phyloP scores from a whole-genome alignment of 1,140 invertebrate species.

The Spodoptera litura region DNA sequence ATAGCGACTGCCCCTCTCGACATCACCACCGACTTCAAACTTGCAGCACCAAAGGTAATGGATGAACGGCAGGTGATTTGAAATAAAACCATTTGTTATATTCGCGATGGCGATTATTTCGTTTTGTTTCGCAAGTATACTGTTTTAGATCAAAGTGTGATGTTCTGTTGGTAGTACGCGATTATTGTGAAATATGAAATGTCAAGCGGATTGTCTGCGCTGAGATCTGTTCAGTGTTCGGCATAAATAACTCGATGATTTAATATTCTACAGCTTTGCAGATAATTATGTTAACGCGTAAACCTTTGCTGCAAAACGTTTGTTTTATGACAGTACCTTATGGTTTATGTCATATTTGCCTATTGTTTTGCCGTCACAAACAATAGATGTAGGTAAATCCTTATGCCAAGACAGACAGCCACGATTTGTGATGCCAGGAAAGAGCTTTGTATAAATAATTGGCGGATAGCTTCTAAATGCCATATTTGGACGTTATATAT shows the following conservation, averaged over 20 bases:
- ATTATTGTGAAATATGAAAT: slow-evolving; percentile 45
- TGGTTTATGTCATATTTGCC: no score
- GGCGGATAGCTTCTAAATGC: background rate
- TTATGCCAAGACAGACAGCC: no score
- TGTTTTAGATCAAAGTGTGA: slow-evolving; percentile 48
- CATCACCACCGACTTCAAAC: background rate
- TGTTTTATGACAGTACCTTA: no score
- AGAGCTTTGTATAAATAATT: background rate
- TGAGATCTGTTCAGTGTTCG: slow-evolving; percentile 10
- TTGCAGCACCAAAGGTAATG: slow-evolving; percentile 42
- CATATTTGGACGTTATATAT: background rate
- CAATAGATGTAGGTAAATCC: no score
- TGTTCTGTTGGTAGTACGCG: slow-evolving; percentile 4
- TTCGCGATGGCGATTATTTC: slow-evolving; percentile 46
- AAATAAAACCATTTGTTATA: slow-evolving; percentile 53
- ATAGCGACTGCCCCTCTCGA: slow-evolving; percentile 10
- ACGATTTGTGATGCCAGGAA: no score
- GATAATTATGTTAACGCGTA: slow-evolving; percentile 4
- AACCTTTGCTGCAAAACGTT: background rate
- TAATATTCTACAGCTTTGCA: background rate
- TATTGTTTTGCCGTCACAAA: no score
- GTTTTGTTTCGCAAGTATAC: slow-evolving; percentile 44
- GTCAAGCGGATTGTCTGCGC: slow-evolving; percentile 26
- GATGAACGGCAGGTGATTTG: slow-evolving; percentile 51
- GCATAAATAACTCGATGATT: slow-evolving; percentile 26